These are phyloP conservation scores for Andrena camellia DNA, from an alignment of 2,888 invertebrate genomes.

Conservation along the genomic window DNA sequence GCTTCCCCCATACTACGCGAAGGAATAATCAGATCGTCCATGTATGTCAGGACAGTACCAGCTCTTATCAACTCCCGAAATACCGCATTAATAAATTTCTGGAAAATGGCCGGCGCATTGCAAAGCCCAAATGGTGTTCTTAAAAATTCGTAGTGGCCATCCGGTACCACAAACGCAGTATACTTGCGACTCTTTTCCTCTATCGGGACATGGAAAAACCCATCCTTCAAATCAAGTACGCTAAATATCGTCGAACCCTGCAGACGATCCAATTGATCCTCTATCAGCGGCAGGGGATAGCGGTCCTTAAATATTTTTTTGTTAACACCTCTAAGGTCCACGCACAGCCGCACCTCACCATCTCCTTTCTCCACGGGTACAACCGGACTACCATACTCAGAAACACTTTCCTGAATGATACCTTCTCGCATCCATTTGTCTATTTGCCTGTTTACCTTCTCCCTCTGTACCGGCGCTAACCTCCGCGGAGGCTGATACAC, in stretches of 20 bases:
- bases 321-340: conserved; percentile 78
- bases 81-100: conserved; percentile 58
- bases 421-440: conserved; percentile 74
- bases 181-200: conserved; percentile 68
- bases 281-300: conserved; percentile 32
- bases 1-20: not conserved
- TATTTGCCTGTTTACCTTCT: conserved; percentile 72
- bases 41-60: not conserved
- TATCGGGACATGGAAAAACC: conserved; percentile 75
- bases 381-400: conserved; percentile 71
- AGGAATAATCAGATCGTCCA: conserved; percentile 30
- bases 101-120: conserved; percentile 47
- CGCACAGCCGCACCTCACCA: conserved; percentile 71
- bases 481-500: conserved; percentile 70
- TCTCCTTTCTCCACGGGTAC: conserved; percentile 70
- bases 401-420: conserved; percentile 71
- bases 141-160: conserved; percentile 70
- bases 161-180: conserved; percentile 73
- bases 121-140: conserved; percentile 72
- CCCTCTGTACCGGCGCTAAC: conserved; percentile 63
- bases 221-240: conserved; percentile 54
- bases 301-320: conserved; percentile 8
- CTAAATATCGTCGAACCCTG: conserved; percentile 22
- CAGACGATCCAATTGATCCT: conserved; percentile 22
- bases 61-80: conserved; percentile 54